Evolutionary conservation across 2,888 invertebrate genomes (phyloP), one percentile per base, ranked within the genome.

Genomic region (Pyrocoelia pectoralis): DNA sequence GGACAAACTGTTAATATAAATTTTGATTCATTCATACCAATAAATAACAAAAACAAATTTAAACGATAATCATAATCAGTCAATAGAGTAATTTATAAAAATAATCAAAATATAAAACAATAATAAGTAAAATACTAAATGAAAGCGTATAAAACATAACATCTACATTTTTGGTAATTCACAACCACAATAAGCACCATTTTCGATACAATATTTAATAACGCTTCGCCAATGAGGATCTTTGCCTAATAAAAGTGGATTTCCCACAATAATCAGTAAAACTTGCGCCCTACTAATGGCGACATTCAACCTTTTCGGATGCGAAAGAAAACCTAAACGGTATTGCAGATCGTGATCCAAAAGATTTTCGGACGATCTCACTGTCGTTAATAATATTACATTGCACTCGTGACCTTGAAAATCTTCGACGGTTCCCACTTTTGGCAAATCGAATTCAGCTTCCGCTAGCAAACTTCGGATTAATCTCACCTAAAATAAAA

Each of bases 291-390:
- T 86, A 0, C 95, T 95, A 51, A 97, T 85, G 1, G 95, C 91
- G 0, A 97, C 97, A 82, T 97, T 98, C 72, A 97, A 84, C 62
- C 97, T 85, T 77, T 91, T 91, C 0, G 91, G 88, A 68, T 88
- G 88, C 14, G 86, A 83, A 0, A 94, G 83, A 74, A 94, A 94
- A 1, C 92, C 92, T 28, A 94, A 79, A n/a, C 84, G 80, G 68
- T 86, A 82, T 56, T 79, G 81, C 2, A 84, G 62, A 69, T 88
- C 87, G 0, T 77, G 72, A 0, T 71, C 54, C 13, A 86, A 65
- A 15, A 82, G 74, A 41, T 81, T 73, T 9, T 77, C 75, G 6
- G 81, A 77, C 0, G 88, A 87, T 55, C 88, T 83, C 0, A 88
- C 88, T 0, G 91, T 89, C 0, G 93, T 91, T 38, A 94, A 81